Conservation (phyloP, 92 coral and sea anemone species). For the Ricordea florida region DNA sequence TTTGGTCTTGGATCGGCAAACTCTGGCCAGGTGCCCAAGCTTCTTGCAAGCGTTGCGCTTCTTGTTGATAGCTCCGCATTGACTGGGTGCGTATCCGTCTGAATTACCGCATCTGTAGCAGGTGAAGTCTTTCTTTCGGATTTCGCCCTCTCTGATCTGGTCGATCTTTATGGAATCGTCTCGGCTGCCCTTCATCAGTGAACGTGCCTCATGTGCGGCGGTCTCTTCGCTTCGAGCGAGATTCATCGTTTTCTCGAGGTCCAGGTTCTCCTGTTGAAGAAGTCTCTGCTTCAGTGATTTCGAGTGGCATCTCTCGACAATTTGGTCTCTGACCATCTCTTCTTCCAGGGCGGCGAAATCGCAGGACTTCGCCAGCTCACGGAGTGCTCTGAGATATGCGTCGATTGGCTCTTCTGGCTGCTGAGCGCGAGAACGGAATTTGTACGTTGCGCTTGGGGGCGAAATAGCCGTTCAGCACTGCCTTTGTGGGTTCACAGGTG, state of each 20-base stretch:
- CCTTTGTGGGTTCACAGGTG: not conserved
- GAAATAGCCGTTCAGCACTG: slow-evolving; percentile 21
- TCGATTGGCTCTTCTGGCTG: slow-evolving; percentile 33
- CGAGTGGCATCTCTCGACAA: not conserved
- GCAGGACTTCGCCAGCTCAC: slow-evolving; percentile 39
- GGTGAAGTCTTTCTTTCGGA: not conserved
- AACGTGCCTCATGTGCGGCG: not conserved
- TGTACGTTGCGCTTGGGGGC: slow-evolving; percentile 41
- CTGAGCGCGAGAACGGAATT: slow-evolving; percentile 35
- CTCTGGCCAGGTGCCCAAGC: slow-evolving; percentile 39
- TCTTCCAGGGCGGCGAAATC: slow-evolving; percentile 21
- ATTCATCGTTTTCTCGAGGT: slow-evolving; percentile 2
- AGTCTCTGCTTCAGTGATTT: slow-evolving; percentile 1
- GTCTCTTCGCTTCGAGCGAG: slow-evolving; percentile 22
- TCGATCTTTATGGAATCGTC: slow-evolving; percentile 3
- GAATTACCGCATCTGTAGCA: slow-evolving; percentile 22
- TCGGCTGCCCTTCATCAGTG: not conserved
- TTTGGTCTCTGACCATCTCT: slow-evolving; percentile 42
- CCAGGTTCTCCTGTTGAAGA: slow-evolving; percentile 17
- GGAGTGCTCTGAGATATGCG: slow-evolving; percentile 11
- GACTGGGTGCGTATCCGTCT: not conserved
- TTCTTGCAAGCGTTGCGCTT: slow-evolving; percentile 18
- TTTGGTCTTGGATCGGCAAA: not conserved
- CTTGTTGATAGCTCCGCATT: slow-evolving; percentile 16
- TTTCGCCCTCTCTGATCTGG: not conserved